Evolutionary conservation across 1,140 invertebrate species (phyloP).

Genomic region (Eumeta japonica): DNA sequence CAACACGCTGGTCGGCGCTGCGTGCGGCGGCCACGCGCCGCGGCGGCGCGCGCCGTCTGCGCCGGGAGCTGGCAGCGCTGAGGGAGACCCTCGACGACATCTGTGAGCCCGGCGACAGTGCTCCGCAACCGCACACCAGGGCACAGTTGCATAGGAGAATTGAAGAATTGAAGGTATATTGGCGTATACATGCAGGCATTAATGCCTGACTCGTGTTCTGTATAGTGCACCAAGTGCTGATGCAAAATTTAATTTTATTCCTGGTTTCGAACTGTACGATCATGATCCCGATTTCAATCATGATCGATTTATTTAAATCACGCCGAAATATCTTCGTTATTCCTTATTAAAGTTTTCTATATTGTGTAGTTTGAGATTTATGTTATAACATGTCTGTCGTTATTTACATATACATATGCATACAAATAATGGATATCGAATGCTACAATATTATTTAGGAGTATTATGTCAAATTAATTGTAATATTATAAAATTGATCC

Average conservation of each 20-base stretch:
- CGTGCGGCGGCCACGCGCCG: constrained; percentile 39
- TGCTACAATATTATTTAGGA: too few species aligned
- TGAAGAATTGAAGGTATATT: constrained; percentile 47
- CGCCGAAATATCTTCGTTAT: too few species aligned
- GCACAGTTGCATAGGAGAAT: constrained; percentile 48
- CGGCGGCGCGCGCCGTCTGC: constrained; percentile 40
- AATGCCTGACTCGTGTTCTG: background rate
- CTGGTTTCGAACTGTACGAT: background rate
- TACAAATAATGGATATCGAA: too few species aligned
- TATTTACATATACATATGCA: too few species aligned
- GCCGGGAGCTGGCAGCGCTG: constrained; percentile 46
- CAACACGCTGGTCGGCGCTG: constrained; percentile 46
- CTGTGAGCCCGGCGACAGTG: constrained; percentile 40
- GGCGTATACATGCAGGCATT: background rate
- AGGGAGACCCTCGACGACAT: constrained; percentile 42
- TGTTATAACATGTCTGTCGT: too few species aligned
- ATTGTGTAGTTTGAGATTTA: too few species aligned
- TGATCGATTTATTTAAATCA: too few species aligned
- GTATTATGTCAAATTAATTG: too few species aligned
- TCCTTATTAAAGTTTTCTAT: too few species aligned
- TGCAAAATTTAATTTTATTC: background rate
- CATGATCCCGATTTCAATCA: too few species aligned
- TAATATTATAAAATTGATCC: too few species aligned
- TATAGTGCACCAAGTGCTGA: background rate
- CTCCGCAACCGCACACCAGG: constrained; percentile 42